phyloP scores from a whole-genome alignment of 2,888 invertebrate genomes.

The Xylocampa areola region DNA sequence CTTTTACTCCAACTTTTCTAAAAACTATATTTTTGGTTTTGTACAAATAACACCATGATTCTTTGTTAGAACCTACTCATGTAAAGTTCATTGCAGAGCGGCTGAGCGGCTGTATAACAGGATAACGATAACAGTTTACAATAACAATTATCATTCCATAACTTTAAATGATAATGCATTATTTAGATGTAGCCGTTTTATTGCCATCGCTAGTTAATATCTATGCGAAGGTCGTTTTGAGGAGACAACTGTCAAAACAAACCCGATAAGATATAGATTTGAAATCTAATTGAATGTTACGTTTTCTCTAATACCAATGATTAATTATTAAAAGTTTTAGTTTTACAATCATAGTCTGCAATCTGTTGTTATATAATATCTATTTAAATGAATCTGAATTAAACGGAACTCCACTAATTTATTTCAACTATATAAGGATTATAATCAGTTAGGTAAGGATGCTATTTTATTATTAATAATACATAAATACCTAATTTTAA shows the following conservation, averaged over 20 bases:
- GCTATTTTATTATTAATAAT: background rate
- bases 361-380: constrained; percentile 3
- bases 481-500: too few species aligned
- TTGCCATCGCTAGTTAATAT: background rate
- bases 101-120: too few species aligned
- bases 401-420: constrained; percentile 8
- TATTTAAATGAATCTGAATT: too few species aligned
- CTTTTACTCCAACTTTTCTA: too few species aligned
- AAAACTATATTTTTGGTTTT: too few species aligned
- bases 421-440: constrained; percentile 4
- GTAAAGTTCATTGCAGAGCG: too few species aligned
- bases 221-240: constrained; percentile 62
- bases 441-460: constrained; percentile 37
- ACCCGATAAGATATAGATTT: constrained; percentile 34
- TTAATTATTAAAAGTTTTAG: background rate
- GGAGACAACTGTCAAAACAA: constrained; percentile 65
- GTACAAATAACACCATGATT: too few species aligned
- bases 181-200: too few species aligned
- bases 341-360: background rate
- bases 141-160: too few species aligned
- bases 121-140: too few species aligned
- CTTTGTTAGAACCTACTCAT: too few species aligned
- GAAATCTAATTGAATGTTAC: background rate
- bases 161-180: too few species aligned
- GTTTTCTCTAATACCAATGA: background rate